Base-by-base conservation (phyloP, 2,888 invertebrate genomes). In the Pyrocoelia pectoralis region DNA sequence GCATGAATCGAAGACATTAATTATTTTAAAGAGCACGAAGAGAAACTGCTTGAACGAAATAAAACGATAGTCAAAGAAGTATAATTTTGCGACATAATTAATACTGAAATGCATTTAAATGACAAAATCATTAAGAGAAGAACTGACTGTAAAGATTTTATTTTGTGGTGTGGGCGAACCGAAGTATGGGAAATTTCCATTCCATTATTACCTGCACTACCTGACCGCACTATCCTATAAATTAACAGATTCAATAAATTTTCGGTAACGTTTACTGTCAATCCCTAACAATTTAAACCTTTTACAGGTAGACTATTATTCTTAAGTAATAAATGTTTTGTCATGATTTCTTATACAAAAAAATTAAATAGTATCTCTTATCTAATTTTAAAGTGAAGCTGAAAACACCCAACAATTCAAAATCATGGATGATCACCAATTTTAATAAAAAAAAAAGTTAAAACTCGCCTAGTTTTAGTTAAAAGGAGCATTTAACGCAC, bases 161-260 rank as follows among this genome's bases (percentile, higher is more conserved):
- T 51, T 53, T 40, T 40, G 18, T 40, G n/a, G 18, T 53, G 40
- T 53, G 18, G 40, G 38, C 12, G 40, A 53, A 5, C 17, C 8
- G n/a, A 53, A 12, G 19, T 12, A 40, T 40, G 40, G 40, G 53
- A 53, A 53, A 40, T 40, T 53, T 53, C 40, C 53, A 40, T 40
- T 40, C 28, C 29, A 13, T 53, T 38, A 53, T 53, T 53, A 53
- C 53, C 53, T 53, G 50, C 46, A 46, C 46, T 46, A 46, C 17
- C 41, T 46, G 46, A 46, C 46, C 46, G 46, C 46, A 17, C 46
- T 46, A 46, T 13, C 13, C 17, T 17, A 46, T 46, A 46, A 29
- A 51, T 15, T 51, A 40, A 17, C 15, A 53, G 38, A 53, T 53
- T 53, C 53, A 40, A 53, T 53, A 53, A 53, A 53, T 53, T 53